A percentile compares a stretch with the other conserved stretches of the same genome.
phyloP scores from a whole-genome alignment of 2,113 vertebrate species.

The Parus major region DNA sequence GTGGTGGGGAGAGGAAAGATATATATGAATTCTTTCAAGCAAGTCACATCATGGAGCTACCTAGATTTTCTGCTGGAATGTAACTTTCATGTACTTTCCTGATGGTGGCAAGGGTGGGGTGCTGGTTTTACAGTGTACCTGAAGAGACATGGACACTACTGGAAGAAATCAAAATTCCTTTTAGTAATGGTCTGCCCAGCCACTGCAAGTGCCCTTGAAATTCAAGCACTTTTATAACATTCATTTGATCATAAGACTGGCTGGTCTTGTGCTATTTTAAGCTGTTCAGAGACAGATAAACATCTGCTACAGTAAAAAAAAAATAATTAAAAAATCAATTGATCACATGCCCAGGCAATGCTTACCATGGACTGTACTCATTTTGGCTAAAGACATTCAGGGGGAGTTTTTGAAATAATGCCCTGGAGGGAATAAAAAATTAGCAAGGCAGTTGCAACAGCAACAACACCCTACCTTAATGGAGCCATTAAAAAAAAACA shows the following conservation, averaged over 20 bases:
- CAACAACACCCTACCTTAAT: neutral
- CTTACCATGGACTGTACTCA: neutral
- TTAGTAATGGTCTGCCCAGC: neutral
- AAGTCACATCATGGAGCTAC: neutral
- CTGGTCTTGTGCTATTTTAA: constrained; percentile 4
- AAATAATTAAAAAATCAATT: neutral
- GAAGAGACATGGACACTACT: neutral
- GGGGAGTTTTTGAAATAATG: neutral
- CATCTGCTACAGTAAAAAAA: neutral
- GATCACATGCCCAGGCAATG: neutral
- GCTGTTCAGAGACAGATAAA: constrained; percentile 1
- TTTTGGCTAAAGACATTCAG: constrained; percentile 11
- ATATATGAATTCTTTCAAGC: constrained; percentile 16
- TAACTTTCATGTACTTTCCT: neutral
- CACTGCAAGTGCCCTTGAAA: neutral
- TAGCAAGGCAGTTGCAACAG: neutral
- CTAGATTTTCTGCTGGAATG: neutral
- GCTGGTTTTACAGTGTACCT: neutral
- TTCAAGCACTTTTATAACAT: neutral
- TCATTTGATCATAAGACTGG: neutral
- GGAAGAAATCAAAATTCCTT: neutral
- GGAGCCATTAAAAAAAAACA: neutral
- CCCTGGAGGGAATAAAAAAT: neutral
- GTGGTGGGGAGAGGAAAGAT: neutral
- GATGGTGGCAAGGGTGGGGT: neutral